Evolutionary conservation across 2,797 vertebrate genomes (phyloP).

Genomic region (Vultur gryphus): DNA sequence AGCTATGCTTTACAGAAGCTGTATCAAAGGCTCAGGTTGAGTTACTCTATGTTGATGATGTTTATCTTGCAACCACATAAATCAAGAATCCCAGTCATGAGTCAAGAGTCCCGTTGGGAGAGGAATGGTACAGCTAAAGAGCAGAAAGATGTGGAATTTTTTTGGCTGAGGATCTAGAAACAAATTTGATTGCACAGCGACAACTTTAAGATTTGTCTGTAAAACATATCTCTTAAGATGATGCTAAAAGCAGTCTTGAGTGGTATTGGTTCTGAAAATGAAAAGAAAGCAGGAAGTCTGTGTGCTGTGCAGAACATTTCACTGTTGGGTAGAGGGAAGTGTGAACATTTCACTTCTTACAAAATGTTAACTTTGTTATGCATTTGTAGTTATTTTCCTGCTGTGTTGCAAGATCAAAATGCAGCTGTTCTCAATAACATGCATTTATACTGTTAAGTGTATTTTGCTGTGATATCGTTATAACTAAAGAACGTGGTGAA

Average conservation of each 20-base stretch:
- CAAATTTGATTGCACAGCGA: neutral
- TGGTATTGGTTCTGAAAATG: neutral
- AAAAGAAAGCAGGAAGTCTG: neutral
- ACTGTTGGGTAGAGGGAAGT: neutral
- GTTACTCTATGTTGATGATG: neutral
- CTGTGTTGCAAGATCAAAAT: neutral
- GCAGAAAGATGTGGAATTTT: neutral
- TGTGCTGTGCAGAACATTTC: neutral
- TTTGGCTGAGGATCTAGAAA: neutral
- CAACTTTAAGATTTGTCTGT: neutral
- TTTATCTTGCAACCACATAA: neutral
- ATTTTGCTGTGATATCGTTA: neutral
- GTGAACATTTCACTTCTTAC: neutral
- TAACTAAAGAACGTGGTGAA: neutral
- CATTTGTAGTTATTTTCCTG: neutral
- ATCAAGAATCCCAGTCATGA: neutral
- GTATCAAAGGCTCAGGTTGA: neutral
- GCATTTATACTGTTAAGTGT: neutral
- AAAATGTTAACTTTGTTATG: neutral
- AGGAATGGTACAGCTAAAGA: neutral
- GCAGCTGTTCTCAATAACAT: neutral
- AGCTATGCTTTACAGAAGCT: neutral
- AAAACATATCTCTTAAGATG: neutral
- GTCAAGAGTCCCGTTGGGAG: neutral
- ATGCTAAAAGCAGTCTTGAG: neutral